Conservation (phyloP, 2,113 vertebrate species). For the Ibidorhyncha struthersii region DNA sequence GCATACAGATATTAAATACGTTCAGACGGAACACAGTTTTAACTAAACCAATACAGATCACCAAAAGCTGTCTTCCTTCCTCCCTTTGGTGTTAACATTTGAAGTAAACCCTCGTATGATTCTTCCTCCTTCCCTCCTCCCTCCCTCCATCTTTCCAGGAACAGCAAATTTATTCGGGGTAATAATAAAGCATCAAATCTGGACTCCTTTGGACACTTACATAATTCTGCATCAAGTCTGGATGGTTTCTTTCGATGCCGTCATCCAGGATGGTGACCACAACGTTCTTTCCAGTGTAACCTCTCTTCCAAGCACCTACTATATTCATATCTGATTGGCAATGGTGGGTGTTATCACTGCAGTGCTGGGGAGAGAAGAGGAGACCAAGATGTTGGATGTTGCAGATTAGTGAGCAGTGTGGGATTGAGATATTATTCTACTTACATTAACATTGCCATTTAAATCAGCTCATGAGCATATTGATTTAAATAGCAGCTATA, state of each 20-base stretch:
- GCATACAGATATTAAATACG: background rate
- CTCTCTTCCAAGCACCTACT: constrained; percentile 97
- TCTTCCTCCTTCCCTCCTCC: background rate
- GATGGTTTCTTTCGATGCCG: constrained; percentile 96
- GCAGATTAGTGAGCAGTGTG: background rate
- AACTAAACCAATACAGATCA: background rate
- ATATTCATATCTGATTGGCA: constrained; percentile 99
- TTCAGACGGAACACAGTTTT: background rate
- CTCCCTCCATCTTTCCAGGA: background rate
- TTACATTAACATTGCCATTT: background rate
- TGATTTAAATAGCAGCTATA: background rate
- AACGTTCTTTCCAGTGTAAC: constrained; percentile 96
- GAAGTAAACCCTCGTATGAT: background rate
- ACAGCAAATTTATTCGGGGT: background rate
- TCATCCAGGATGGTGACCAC: constrained; percentile 98
- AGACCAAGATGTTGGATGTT: background rate
- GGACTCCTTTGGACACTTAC: constrained; percentile 78
- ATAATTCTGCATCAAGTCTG: constrained; percentile 95
- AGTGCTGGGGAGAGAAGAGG: constrained; percentile 82
- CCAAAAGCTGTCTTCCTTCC: background rate
- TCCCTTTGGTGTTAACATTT: background rate
- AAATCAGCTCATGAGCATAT: background rate
- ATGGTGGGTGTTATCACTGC: constrained; percentile 93
- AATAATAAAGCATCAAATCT: background rate
- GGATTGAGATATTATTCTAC: background rate